Evolutionary conservation across 2,888 invertebrate genomes (phyloP).

Genomic region (Polydrusus cervinus): DNA sequence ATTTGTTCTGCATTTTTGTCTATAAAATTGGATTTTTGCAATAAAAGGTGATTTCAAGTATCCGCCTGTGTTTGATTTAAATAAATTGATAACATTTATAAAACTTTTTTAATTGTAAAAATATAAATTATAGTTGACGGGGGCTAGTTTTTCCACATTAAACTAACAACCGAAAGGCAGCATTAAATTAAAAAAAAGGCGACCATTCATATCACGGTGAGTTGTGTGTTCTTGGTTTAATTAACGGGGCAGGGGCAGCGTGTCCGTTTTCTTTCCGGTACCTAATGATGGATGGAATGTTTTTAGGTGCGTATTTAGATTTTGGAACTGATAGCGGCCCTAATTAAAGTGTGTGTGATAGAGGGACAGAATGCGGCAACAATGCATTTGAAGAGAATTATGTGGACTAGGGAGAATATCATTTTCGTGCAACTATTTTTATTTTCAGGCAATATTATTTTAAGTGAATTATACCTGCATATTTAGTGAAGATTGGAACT

Average conservation of each 20-base stretch:
- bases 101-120: too few relatives aligned
- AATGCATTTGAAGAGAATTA: background rate
- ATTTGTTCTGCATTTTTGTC: too few relatives aligned
- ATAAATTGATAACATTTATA: too few relatives aligned
- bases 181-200: conserved; percentile 14
- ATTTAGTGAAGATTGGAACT: too few relatives aligned
- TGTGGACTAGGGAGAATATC: background rate
- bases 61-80: too few relatives aligned
- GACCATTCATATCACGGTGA: conserved; percentile 11
- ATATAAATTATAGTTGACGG: too few relatives aligned
- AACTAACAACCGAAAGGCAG: conserved; percentile 11
- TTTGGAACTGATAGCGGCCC: conserved; percentile 59
- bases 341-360: conserved; percentile 62
- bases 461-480: too few relatives aligned
- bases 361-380: conserved; percentile 9
- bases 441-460: too few relatives aligned
- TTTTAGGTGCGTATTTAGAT: conserved; percentile 61
- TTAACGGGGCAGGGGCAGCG: conserved; percentile 44
- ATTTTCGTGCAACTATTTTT: background rate
- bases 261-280: conserved; percentile 64
- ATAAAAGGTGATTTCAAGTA: too few relatives aligned
- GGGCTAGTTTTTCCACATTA: background rate
- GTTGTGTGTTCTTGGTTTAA: conserved; percentile 36
- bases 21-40: too few relatives aligned
- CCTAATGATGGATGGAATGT: conserved; percentile 63